Evolutionary conservation across 92 coral and sea anemone genomes (phyloP).

Genomic region (Siderastrea siderea): DNA sequence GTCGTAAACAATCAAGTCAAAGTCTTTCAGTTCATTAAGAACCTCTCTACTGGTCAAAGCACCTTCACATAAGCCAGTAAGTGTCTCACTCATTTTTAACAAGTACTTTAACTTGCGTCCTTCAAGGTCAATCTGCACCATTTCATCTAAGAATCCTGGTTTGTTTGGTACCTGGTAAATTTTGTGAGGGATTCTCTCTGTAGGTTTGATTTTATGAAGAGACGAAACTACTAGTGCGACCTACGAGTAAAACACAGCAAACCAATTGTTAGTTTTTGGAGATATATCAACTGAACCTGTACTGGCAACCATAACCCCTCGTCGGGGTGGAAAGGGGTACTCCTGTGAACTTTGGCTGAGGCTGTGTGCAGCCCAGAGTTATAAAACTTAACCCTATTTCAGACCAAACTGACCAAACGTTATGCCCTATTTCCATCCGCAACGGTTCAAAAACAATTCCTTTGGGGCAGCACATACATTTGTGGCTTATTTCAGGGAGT

Average conservation of each 20-base stretch:
- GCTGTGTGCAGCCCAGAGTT: too few relatives aligned
- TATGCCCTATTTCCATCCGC: too few relatives aligned
- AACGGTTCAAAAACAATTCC: too few relatives aligned
- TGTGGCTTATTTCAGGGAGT: too few relatives aligned
- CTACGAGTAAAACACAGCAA: background rate
- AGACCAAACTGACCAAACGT: too few relatives aligned
- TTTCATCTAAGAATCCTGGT: constrained; percentile 19
- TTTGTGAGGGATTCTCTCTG: constrained; percentile 42
- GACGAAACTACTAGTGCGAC: constrained; percentile 53
- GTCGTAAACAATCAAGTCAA: constrained; percentile 54
- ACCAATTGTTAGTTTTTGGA: too few relatives aligned
- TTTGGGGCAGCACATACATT: too few relatives aligned
- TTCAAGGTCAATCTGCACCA: background rate
- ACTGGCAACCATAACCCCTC: too few relatives aligned
- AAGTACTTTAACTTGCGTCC: background rate
- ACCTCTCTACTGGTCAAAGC: constrained; percentile 38
- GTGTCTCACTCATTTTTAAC: background rate
- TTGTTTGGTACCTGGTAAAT: constrained; percentile 62
- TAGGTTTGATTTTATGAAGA: constrained; percentile 36
- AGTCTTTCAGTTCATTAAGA: constrained; percentile 40
- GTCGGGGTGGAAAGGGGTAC: too few relatives aligned
- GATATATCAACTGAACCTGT: too few relatives aligned
- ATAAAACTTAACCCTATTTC: too few relatives aligned
- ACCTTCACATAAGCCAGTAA: constrained; percentile 25
- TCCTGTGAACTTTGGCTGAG: too few relatives aligned